phyloP scores from a whole-genome alignment of 2,113 vertebrate species.

The Okapia johnstoni region DNA sequence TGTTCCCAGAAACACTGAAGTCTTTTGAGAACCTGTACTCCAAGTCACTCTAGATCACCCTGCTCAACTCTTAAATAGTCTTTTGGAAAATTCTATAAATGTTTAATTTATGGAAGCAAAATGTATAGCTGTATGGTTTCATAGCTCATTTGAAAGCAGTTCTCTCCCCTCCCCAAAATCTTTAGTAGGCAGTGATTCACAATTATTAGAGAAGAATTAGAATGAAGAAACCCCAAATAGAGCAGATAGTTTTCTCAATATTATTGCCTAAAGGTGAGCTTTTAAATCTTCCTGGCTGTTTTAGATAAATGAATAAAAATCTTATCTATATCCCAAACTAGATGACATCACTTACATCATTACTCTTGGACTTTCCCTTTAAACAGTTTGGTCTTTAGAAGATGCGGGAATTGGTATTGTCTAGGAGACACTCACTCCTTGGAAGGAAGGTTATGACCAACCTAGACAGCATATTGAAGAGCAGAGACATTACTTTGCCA shows the following conservation, averaged over 20 bases:
- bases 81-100: slow-evolving; percentile 36
- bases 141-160: slow-evolving; percentile 18
- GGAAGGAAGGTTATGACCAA: too few species aligned
- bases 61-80: neutral
- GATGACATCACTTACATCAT: neutral
- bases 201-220: slow-evolving; percentile 26
- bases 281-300: slow-evolving; percentile 4
- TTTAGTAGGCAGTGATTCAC: slow-evolving; percentile 43
- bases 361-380: neutral
- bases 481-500: too few species aligned
- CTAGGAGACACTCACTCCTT: too few species aligned
- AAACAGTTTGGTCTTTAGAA: neutral
- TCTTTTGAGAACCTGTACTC: slow-evolving; percentile 28
- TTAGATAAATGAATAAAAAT: slow-evolving; percentile 9
- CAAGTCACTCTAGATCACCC: neutral
- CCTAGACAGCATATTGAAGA: too few species aligned
- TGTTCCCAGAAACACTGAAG: neutral
- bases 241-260: neutral
- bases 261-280: neutral
- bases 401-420: neutral
- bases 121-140: slow-evolving; percentile 48
- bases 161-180: neutral
- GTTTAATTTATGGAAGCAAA: slow-evolving; percentile 48
- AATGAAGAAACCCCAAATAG: slow-evolving; percentile 9
- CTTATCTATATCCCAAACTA: neutral